Base-by-base conservation (phyloP, 2,888 invertebrate species). In the Xiphydria camelus region DNA sequence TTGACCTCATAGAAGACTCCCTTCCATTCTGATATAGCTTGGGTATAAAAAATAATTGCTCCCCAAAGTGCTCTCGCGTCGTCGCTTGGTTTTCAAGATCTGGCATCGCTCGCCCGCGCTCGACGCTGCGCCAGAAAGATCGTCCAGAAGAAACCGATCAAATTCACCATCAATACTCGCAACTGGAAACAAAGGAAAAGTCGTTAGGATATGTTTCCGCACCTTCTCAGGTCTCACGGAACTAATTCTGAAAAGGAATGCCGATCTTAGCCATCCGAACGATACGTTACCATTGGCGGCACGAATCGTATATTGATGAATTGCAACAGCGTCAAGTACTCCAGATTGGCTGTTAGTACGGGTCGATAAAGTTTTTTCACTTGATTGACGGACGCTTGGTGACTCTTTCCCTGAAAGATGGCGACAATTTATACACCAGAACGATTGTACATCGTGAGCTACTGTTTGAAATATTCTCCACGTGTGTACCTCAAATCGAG, bases 81-180 rank as follows among this genome's bases (percentile, higher is more conserved):
- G n/a, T n/a, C n/a, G n/a, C n/a, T n/a, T n/a, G n/a, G n/a, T n/a
- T n/a, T n/a, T n/a, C n/a, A n/a, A n/a, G n/a, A n/a, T n/a, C n/a
- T n/a, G n/a, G n/a, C n/a, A n/a, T n/a, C n/a, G n/a, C n/a, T n/a
- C n/a, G n/a, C n/a, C n/a, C n/a, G 82, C 7, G 86, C 80, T 62
- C 88, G 80, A 66, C 84, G 84, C 48, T 82, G 82, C 2, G 89
- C 86, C 38, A 91, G 66, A 66, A 86, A 89, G 69, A 90, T 83
- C 1, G 85, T 83, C 90, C 90, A 91, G 57, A 87, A 81, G 65
- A 90, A 87, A 33, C 88, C 87, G 45, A 91, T 83, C n/a, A 89
- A 61, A 67, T 88, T 89, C 70, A 83, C 82, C 46, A 85, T 81
- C 7, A 90, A 76, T n/a, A 89, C 87, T 57, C 89, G 78, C 41